phyloP scores from a whole-genome alignment of 2,797 vertebrate genomes.

The Manis pentadactyla region DNA sequence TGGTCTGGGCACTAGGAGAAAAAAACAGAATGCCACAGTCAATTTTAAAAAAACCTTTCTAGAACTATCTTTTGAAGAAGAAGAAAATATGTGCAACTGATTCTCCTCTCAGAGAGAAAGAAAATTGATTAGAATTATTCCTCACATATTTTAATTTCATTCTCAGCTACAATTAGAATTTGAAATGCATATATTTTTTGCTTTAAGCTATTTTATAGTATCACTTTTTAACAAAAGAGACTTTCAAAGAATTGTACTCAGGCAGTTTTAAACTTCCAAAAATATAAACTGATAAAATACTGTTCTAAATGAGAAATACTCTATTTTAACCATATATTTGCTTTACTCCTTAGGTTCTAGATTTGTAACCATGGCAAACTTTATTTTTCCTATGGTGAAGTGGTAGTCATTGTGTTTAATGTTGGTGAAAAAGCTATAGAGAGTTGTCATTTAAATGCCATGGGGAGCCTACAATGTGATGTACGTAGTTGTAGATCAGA shows the following conservation, averaged over 20 bases:
- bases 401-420: background rate
- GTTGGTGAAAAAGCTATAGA: background rate
- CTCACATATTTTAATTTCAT: background rate
- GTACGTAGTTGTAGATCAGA: background rate
- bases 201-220: background rate
- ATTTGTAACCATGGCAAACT: background rate
- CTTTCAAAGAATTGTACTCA: background rate
- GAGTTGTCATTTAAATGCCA: background rate
- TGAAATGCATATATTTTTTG: background rate
- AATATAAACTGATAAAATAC: background rate
- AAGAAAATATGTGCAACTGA: background rate
- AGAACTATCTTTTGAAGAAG: background rate
- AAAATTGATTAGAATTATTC: background rate
- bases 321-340: background rate
- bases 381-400: background rate
- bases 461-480: background rate
- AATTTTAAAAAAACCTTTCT: background rate
- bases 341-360: background rate
- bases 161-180: background rate
- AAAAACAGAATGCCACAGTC: background rate
- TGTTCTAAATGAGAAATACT: background rate
- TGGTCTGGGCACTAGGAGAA: background rate
- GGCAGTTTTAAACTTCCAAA: background rate
- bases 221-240: background rate
- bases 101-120: background rate